Evolutionary conservation across 2,888 invertebrate genomes (phyloP), one percentile per base, ranked within the genome.

Genomic region (Noctua fimbriata): DNA sequence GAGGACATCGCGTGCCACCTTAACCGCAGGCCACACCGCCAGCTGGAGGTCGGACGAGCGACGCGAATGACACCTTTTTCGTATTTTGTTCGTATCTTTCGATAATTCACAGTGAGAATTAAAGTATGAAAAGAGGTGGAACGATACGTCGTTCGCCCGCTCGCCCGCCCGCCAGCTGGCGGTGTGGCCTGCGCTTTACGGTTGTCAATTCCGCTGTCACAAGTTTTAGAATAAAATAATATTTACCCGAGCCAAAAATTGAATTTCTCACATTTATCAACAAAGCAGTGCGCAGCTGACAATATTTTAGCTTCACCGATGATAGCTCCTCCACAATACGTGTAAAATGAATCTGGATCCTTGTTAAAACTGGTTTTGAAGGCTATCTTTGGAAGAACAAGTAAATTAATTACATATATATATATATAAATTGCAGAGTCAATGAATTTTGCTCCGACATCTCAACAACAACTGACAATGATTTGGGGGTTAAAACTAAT

Each of bases 281-380:
- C 75, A 24, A 86, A 86, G 60, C 86, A 86, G 65, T 86, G 86
- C 4, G 84, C 86, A n/a, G 86, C 86, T 18, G 86, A 75, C 41
- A 86, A 69, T 55, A 86, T 18, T 71, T 84, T 86, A 14, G 47
- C 7, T 32, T 41, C 12, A 65, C 78, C 84, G 60, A 86, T 79
- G 7, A 86, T 78, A 21, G 76, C 63, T 18, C 86, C 86, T 21
- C 86, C 86, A 69, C 86, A 86, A 66, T 73, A 86, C 18, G 86
- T 86, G 44, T 75, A 77, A 66, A 21, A 85, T 18, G 9, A 7
- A 5, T 44, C 18, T 14, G 36, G 10, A 3, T 77, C n/a, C 4
- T 0, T 1, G 1, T 1, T 1, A 10, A 14, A 1, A 36, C 0
- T 72, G 9, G 0, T 5, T 73, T 86, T 86, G 36, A 86, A 86